Base-by-base conservation (phyloP, 2,888 invertebrate genomes). In the Ceriagrion tenellum region DNA sequence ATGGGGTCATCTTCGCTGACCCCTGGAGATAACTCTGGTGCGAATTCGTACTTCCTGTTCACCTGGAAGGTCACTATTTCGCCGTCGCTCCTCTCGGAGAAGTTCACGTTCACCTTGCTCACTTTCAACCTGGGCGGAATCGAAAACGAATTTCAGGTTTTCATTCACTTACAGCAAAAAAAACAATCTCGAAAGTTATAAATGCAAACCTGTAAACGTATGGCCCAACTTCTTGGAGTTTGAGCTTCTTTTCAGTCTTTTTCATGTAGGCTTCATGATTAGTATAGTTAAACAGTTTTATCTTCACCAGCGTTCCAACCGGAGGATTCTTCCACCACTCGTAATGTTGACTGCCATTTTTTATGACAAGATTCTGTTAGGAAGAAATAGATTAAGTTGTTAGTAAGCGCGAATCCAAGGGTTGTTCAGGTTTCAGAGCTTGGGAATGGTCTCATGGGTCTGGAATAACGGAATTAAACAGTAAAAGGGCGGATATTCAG, bases 251-350 rank as follows among this genome's bases (percentile, higher is more conserved):
- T 0, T 97, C 98, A 0, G 95, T 95, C 0, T 98, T 98, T 0
- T 96, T 96, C 95, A 97, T 97, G 95, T 98, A 98, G 0, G 97
- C 97, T 0, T 97, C 97, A 96, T 98, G 97, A 96, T 99, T 99
- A 20, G 98, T 98, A 96, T 99, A 99, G 96, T 99, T 99, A 97
- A 99, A 99, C 30, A 99, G 97, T 96, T 98, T 97, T 0, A 98
- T 97, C 95, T 97, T 97, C 96, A 98, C 97, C 0, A 97, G 96
- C 0, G 98, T 97, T 26, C 97, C 97, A 0, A 98, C 97, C 0
- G 97, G 97, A 0, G 98, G 98, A 35, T 97, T 97, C 95, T 96
- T 97, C 98, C 98, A 98, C 96, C 97, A 97, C 0, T 97, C 96
- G 96, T 97, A 98, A 0, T 97, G 97, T 16, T 97, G 96, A 0